phyloP scores from a whole-genome alignment of 1,140 invertebrate species.

The Mesaphorura yosii region DNA sequence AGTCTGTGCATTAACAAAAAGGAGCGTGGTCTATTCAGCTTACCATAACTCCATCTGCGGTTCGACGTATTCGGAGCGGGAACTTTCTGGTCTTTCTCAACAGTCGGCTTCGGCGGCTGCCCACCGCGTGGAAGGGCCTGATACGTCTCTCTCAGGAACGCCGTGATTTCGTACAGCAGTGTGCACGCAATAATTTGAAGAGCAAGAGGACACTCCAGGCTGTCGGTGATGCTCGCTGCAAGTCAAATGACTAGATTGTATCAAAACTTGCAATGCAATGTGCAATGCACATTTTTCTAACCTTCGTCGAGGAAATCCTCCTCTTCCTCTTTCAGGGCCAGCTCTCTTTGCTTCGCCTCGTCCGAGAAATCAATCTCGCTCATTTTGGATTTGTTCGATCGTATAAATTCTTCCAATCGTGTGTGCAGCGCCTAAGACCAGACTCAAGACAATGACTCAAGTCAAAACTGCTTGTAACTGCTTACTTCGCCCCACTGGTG shows the following conservation, averaged over 20 bases:
- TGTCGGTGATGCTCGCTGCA: constrained; percentile 71
- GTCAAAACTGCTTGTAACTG: constrained; percentile 1
- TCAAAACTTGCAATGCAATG: not conserved
- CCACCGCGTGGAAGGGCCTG: constrained; percentile 25
- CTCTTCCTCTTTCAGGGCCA: constrained; percentile 84
- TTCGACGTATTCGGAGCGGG: not conserved
- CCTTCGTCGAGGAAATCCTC: constrained; percentile 97
- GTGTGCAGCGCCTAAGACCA: constrained; percentile 72
- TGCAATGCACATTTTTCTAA: constrained; percentile 35
- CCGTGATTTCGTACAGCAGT: constrained; percentile 88
- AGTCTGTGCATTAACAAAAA: too few relatives aligned
- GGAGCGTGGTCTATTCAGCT: not conserved
- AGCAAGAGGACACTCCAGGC: constrained; percentile 78
- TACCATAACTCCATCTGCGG: constrained; percentile 29
- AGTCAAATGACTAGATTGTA: constrained; percentile 31
- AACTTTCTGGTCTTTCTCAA: constrained; percentile 5
- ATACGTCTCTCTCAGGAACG: constrained; percentile 92
- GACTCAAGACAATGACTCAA: constrained; percentile 29
- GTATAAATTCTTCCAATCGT: constrained; percentile 58
- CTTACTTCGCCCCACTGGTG: constrained; percentile 90
- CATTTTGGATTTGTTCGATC: constrained; percentile 35
- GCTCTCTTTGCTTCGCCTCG: constrained; percentile 68
- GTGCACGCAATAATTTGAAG: constrained; percentile 84
- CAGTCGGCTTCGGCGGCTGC: constrained; percentile 5
- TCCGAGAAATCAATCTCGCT: constrained; percentile 47